phyloP scores from a whole-genome alignment of 1,140 invertebrate species.

The Ceratosolen solmsi region DNA sequence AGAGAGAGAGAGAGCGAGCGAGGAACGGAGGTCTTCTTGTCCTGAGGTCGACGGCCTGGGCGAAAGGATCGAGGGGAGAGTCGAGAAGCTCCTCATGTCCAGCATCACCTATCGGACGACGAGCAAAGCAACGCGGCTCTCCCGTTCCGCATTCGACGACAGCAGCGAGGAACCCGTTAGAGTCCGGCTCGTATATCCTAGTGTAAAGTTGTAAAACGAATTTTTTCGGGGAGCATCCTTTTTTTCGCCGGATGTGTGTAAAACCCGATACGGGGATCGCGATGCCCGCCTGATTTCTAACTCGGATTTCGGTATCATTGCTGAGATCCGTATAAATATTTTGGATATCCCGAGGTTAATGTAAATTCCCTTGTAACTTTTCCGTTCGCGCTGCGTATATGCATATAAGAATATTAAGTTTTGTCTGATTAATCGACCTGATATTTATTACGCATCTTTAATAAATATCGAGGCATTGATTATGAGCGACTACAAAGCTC shows the following conservation, averaged over 20 bases:
- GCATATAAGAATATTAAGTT: too few relatives aligned
- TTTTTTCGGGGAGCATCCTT: not conserved
- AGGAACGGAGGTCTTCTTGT: not conserved
- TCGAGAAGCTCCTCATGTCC: conserved; percentile 51
- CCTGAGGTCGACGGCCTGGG: conserved; percentile 67
- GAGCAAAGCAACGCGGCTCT: conserved; percentile 60
- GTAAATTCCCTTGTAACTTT: not conserved
- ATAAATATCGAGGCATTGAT: not conserved
- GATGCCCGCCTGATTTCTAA: not conserved
- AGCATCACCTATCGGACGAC: conserved; percentile 70
- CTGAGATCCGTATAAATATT: not conserved
- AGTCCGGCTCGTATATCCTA: conserved; percentile 38
- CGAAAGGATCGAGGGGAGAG: conserved; percentile 60
- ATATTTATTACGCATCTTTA: not conserved
- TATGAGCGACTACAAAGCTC: not conserved
- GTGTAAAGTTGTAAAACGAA: conserved; percentile 28
- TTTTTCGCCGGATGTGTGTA: not conserved
- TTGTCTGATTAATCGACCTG: too few relatives aligned
- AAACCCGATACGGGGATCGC: not conserved
- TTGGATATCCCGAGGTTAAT: too few relatives aligned
- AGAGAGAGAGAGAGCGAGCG: conserved; percentile 51
- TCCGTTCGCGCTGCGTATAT: not conserved
- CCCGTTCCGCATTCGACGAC: conserved; percentile 64
- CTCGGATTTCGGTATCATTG: not conserved
- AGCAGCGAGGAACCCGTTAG: conserved; percentile 58